Evolutionary conservation across 2,888 invertebrate genomes (phyloP).

Genomic region (Sipha maydis): DNA sequence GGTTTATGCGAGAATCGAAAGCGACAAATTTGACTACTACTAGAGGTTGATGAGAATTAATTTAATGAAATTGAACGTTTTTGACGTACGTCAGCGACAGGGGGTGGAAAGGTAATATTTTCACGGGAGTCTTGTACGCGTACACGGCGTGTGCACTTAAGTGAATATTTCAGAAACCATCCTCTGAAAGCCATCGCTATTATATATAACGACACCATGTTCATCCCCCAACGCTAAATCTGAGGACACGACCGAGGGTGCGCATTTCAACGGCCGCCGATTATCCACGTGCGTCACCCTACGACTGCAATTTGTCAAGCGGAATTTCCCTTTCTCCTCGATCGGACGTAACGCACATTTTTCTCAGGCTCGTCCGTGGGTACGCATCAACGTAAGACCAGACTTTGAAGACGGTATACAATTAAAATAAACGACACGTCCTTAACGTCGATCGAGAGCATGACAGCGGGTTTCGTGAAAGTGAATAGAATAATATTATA

Average conservation of each 20-base stretch:
- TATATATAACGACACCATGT: neutral
- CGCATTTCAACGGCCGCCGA: neutral
- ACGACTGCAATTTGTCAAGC: neutral
- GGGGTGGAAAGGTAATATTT: neutral
- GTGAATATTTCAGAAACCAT: neutral
- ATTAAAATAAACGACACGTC: too few relatives aligned
- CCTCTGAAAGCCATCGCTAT: neutral
- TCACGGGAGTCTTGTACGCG: neutral
- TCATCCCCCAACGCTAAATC: neutral
- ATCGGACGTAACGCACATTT: neutral
- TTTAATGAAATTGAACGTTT: neutral
- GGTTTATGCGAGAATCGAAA: neutral
- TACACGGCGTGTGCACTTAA: neutral
- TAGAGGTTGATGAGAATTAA: neutral
- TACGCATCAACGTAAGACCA: neutral
- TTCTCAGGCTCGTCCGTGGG: neutral
- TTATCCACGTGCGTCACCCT: neutral
- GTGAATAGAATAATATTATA: too few relatives aligned
- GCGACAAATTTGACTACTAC: neutral
- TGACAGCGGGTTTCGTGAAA: too few relatives aligned
- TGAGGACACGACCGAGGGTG: neutral
- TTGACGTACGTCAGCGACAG: neutral
- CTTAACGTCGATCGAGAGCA: too few relatives aligned
- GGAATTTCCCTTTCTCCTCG: neutral
- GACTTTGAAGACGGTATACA: too few relatives aligned